Conservation (phyloP, 1,140 invertebrate genomes). For the Bombus affinis region DNA sequence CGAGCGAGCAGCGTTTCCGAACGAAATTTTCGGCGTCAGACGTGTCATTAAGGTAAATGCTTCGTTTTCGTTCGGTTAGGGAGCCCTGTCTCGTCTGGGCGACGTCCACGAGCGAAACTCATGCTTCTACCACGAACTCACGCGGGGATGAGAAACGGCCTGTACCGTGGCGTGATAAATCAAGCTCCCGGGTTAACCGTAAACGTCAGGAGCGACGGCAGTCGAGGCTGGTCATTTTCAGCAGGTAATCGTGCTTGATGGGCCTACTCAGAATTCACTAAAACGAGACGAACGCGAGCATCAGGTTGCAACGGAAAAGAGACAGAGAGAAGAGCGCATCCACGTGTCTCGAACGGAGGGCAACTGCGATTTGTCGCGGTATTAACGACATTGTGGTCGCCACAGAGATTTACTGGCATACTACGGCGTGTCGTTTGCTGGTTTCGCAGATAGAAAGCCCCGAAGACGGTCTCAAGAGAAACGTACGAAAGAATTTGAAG, state of each 20-base stretch:
- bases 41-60: slow-evolving; percentile 42
- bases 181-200: slow-evolving; percentile 45
- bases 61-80: slow-evolving; percentile 12
- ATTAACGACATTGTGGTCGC: slow-evolving; percentile 24
- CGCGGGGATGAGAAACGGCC: slow-evolving; percentile 37
- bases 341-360: background rate
- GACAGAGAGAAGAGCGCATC: background rate
- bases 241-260: slow-evolving; percentile 35
- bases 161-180: slow-evolving; percentile 32
- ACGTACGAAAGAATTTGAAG: background rate
- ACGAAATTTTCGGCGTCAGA: slow-evolving; percentile 20
- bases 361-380: slow-evolving; percentile 20
- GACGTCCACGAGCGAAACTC: background rate
- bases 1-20: background rate
- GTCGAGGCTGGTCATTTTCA: slow-evolving; percentile 35
- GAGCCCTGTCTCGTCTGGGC: background rate
- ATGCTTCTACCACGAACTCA: background rate
- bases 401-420: background rate
- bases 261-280: slow-evolving; percentile 17
- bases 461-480: background rate
- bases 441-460: background rate
- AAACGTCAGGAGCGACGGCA: slow-evolving; percentile 33
- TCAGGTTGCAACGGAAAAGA: background rate
- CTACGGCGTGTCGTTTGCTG: background rate
- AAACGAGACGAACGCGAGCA: slow-evolving; percentile 2